Evolutionary conservation across 2,888 invertebrate species (phyloP).

Genomic region (Perizoma affinitatum): DNA sequence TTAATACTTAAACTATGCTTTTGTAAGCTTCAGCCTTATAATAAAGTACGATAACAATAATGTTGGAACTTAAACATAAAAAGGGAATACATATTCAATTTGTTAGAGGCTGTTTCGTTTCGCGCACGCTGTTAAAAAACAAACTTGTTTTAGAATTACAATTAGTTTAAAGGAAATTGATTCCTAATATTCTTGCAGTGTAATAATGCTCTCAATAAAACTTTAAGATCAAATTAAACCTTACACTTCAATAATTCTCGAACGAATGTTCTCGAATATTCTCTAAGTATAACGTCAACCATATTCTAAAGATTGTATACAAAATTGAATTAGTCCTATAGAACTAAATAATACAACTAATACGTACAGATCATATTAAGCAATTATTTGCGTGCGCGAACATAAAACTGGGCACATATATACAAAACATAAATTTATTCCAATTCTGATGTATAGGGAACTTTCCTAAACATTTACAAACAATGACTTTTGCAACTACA

Average conservation of each 20-base stretch:
- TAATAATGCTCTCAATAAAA: too few species aligned
- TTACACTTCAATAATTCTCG: too few species aligned
- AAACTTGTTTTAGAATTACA: too few species aligned
- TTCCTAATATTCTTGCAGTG: too few species aligned
- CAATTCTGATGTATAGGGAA: slow-evolving; percentile 8
- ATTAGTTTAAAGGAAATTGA: too few species aligned
- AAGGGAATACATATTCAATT: slow-evolving; percentile 26
- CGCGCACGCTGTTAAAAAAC: slow-evolving; percentile 10
- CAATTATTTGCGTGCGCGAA: slow-evolving; percentile 14
- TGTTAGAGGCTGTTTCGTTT: slow-evolving; percentile 13
- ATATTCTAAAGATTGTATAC: too few species aligned
- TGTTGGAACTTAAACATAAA: slow-evolving; percentile 25
- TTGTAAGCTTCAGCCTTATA: slow-evolving; percentile 67
- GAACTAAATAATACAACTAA: slow-evolving; percentile 9
- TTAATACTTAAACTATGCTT: slow-evolving; percentile 53
- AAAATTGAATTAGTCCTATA: background rate
- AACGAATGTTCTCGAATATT: too few species aligned
- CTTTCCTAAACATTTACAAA: slow-evolving; percentile 4
- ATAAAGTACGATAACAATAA: slow-evolving; percentile 45
- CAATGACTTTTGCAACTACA: slow-evolving; percentile 18
- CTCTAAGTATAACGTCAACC: too few species aligned
- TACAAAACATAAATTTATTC: slow-evolving; percentile 5
- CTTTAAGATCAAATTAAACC: too few species aligned
- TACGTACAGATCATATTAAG: background rate
- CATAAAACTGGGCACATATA: slow-evolving; percentile 9